Evolutionary conservation across 2,888 invertebrate genomes (phyloP).

Genomic region (Drosophila fungiperda): DNA sequence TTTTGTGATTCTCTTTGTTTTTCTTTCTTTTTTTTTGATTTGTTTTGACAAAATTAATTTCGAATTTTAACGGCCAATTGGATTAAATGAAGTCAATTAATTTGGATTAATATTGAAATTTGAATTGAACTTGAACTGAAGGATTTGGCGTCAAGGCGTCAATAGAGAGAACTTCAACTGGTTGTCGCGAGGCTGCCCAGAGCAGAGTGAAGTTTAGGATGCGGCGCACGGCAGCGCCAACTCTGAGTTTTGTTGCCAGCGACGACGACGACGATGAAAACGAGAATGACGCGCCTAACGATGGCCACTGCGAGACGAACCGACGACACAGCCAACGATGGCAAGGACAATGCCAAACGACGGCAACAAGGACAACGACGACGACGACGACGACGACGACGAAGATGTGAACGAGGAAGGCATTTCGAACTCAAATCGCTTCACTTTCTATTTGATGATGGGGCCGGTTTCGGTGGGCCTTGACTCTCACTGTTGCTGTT

Average conservation of each 20-base stretch:
- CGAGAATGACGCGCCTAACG: constrained; percentile 62
- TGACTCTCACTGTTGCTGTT: constrained; percentile 19
- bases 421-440: constrained; percentile 62
- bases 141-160: constrained; percentile 12
- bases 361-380: constrained; percentile 35
- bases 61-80: constrained; percentile 2
- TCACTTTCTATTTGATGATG: constrained; percentile 41
- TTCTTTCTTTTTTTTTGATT: not conserved
- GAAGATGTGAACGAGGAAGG: constrained; percentile 21
- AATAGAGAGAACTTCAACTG: constrained; percentile 64
- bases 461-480: not conserved
- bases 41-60: not conserved
- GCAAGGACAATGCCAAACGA: constrained; percentile 27
- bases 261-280: constrained; percentile 71
- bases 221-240: constrained; percentile 31
- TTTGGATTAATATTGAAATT: not conserved
- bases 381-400: constrained; percentile 7
- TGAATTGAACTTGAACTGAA: not conserved
- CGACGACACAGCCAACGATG: constrained; percentile 10
- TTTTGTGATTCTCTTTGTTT: not conserved
- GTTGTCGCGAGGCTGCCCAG: constrained; percentile 70
- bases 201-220: constrained; percentile 50
- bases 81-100: not conserved
- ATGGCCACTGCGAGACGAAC: constrained; percentile 29
- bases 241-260: constrained; percentile 59